Conservation (phyloP, 2,113 vertebrate species). For the Archilochus colubris region DNA sequence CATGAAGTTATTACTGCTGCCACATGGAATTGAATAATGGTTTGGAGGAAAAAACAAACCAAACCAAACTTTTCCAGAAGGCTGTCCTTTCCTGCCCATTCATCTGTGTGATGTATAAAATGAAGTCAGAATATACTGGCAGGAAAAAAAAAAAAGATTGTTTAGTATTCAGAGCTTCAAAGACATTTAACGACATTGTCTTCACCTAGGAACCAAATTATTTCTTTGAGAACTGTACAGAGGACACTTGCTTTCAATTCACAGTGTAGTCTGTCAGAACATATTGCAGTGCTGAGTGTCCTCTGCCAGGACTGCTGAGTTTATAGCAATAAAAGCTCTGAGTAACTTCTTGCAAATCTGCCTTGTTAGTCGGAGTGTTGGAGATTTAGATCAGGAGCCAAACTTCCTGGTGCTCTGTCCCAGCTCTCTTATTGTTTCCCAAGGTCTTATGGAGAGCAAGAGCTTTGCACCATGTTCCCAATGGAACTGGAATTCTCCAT, state of each 20-base stretch:
- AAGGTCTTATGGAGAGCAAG: not conserved
- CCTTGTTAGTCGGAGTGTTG: not conserved
- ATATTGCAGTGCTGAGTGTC: not conserved
- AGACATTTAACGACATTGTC: conserved; percentile 23
- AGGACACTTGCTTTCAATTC: conserved; percentile 47
- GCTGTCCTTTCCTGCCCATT: conserved; percentile 1
- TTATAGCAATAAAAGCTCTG: not conserved
- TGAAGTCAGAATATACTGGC: not conserved
- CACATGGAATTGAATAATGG: conserved; percentile 19
- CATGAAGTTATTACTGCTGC: conserved; percentile 2
- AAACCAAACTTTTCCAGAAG: conserved; percentile 55
- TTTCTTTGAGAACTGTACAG: conserved; percentile 38
- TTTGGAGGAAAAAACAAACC: conserved; percentile 43
- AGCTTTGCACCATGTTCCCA: not conserved
- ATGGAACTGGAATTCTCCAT: not conserved
- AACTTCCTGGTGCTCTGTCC: not conserved
- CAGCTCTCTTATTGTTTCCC: not conserved
- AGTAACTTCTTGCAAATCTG: not conserved
- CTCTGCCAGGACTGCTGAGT: not conserved
- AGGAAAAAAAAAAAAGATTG: not conserved
- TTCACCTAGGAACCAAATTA: conserved; percentile 40
- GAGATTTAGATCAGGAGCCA: not conserved
- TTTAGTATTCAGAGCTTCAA: conserved; percentile 44
- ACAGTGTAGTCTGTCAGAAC: not conserved
- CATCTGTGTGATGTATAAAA: conserved; percentile 16